phyloP scores from a whole-genome alignment of 2,113 vertebrate genomes.

The Acrocephalus arundinaceus region DNA sequence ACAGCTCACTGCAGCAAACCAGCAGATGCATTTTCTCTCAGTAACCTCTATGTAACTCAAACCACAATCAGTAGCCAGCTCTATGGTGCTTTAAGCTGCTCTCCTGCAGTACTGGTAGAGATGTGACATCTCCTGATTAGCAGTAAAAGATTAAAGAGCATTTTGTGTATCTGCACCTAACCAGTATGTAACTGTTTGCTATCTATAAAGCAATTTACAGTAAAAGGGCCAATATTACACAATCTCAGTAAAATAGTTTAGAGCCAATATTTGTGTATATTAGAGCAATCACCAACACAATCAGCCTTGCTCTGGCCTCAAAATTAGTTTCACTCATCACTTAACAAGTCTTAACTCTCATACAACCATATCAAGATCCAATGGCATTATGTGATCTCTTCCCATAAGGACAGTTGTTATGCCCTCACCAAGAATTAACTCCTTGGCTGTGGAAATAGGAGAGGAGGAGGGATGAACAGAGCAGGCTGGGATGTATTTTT shows the following conservation, averaged over 20 bases:
- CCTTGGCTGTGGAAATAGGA: background rate
- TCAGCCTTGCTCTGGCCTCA: background rate
- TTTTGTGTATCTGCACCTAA: background rate
- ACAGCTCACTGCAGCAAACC: background rate
- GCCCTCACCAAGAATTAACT: background rate
- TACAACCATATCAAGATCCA: background rate
- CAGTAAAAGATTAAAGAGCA: background rate
- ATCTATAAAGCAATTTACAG: background rate
- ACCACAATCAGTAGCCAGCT: background rate
- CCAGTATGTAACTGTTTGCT: background rate
- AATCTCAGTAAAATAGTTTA: background rate
- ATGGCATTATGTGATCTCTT: background rate
- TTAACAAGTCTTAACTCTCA: background rate
- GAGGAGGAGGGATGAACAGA: background rate
- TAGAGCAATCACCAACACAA: background rate
- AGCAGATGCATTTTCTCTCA: background rate
- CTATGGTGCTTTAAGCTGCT: background rate
- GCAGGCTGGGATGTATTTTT: background rate
- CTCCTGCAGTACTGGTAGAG: background rate
- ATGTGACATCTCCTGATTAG: background rate
- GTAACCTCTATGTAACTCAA: background rate
- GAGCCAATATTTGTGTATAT: background rate
- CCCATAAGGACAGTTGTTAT: background rate
- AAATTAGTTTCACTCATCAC: background rate
- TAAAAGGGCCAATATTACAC: background rate